Conservation (phyloP, 2,113 vertebrate species). For the Anoplopoma fimbria region DNA sequence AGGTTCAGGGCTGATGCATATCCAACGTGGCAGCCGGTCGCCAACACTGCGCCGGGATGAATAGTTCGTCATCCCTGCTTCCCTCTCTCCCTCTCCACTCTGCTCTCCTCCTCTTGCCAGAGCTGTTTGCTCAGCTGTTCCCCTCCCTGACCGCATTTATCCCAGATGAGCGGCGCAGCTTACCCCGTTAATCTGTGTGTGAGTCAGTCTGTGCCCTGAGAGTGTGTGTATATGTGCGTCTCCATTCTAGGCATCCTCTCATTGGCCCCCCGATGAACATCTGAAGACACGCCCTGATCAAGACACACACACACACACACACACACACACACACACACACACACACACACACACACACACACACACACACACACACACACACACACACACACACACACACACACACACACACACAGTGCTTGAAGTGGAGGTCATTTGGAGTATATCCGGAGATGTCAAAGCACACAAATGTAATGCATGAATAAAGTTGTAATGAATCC, state of each 20-base stretch:
- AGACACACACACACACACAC: constrained; percentile 7
- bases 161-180: constrained; percentile 76
- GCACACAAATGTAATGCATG: constrained; percentile 7
- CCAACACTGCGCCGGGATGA: constrained; percentile 59
- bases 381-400: constrained; percentile 16
- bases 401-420: constrained; percentile 16
- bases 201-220: constrained; percentile 25
- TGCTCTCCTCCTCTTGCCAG: constrained; percentile 65
- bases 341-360: constrained; percentile 19
- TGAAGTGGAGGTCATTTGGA: constrained; percentile 46
- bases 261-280: constrained; percentile 61
- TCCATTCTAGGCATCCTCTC: constrained; percentile 57
- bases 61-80: constrained; percentile 71
- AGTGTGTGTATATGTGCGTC: constrained; percentile 41
- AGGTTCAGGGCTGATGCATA: constrained; percentile 70
- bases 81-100: constrained; percentile 51
- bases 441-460: constrained; percentile 11
- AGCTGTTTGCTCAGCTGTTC: constrained; percentile 80
- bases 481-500: constrained; percentile 15
- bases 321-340: constrained; percentile 16
- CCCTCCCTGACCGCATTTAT: constrained; percentile 79
- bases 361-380: constrained; percentile 10
- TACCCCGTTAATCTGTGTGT: constrained; percentile 77
- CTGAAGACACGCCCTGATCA: constrained; percentile 70
- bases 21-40: constrained; percentile 77